Percentiles rank a stretch among this genome's conserved stretches.
Conservation (phyloP, 2,888 invertebrate genomes). For the Eupithecia dodoneata region DNA sequence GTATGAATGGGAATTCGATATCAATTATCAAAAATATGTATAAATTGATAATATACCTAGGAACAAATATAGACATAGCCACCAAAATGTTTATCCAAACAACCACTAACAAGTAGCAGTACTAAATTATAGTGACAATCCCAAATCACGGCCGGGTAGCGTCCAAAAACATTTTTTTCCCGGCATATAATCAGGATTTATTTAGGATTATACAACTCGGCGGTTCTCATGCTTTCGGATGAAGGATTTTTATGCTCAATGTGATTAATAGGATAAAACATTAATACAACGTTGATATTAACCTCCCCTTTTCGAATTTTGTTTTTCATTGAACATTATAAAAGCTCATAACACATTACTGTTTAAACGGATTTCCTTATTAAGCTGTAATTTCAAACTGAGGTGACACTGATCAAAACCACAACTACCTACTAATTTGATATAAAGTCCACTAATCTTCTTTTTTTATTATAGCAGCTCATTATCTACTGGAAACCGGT, state of each 20-base stretch:
- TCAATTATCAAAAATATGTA: background rate
- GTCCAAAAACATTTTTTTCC: conserved; percentile 42
- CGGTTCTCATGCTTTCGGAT: conserved; percentile 41
- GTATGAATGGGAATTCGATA: background rate
- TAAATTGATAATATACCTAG: too few species aligned
- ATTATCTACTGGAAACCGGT: background rate
- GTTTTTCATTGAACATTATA: background rate
- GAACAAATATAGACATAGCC: background rate
- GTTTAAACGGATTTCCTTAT: background rate
- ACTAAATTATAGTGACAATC: conserved; percentile 38
- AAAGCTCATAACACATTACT: background rate
- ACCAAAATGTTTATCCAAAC: too few species aligned
- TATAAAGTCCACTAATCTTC: too few species aligned
- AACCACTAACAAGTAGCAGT: background rate
- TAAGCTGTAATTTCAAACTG: background rate
- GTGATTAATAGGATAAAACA: conserved; percentile 44
- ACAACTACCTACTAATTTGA: too few species aligned
- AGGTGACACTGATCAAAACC: background rate
- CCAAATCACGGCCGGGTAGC: conserved; percentile 43
- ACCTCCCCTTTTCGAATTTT: conserved; percentile 14
- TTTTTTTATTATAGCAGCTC: too few species aligned
- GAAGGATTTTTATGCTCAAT: conserved; percentile 42
- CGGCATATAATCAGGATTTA: conserved; percentile 46
- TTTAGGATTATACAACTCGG: conserved; percentile 46
- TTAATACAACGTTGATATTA: conserved; percentile 20